A percentile compares a stretch with the other conserved stretches of the same genome.
Conservation (phyloP, 2,113 vertebrate genomes). For the Aldabrachelys gigantea region DNA sequence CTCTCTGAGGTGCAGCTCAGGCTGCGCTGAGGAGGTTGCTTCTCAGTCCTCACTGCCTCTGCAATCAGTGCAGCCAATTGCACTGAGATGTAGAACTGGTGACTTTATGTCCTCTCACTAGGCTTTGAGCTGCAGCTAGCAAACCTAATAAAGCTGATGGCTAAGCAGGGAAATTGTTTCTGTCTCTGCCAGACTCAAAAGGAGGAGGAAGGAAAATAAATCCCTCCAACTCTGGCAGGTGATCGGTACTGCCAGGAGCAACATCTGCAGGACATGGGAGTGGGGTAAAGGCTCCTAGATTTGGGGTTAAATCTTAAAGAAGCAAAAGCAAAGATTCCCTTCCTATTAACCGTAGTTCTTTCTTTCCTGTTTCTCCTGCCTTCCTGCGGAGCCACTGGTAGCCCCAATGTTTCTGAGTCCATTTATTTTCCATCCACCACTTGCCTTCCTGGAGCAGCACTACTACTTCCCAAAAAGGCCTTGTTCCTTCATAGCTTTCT, state of each 20-base stretch:
- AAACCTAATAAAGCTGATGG: background rate
- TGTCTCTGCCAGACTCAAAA: background rate
- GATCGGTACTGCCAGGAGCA: background rate
- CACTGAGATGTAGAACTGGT: background rate
- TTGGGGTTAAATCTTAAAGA: background rate
- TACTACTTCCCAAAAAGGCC: slow-evolving; percentile 38
- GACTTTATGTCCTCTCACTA: background rate
- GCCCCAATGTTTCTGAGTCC: slow-evolving; percentile 3
- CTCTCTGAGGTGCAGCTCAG: background rate
- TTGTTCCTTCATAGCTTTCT: slow-evolving; percentile 55
- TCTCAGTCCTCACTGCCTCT: background rate
- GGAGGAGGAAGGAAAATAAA: background rate
- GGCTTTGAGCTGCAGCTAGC: background rate
- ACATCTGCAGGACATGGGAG: background rate
- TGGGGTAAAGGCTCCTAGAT: background rate
- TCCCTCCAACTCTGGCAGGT: background rate
- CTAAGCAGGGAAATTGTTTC: background rate
- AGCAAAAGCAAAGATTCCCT: background rate
- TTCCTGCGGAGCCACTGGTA: slow-evolving; percentile 30
- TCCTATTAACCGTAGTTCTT: background rate
- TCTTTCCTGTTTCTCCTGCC: background rate
- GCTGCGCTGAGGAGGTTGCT: background rate
- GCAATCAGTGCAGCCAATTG: background rate
- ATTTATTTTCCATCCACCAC: background rate
- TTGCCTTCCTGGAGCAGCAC: slow-evolving; percentile 30